phyloP scores from a whole-genome alignment of 1,140 invertebrate species.

The Pseudobourletiella spinata region DNA sequence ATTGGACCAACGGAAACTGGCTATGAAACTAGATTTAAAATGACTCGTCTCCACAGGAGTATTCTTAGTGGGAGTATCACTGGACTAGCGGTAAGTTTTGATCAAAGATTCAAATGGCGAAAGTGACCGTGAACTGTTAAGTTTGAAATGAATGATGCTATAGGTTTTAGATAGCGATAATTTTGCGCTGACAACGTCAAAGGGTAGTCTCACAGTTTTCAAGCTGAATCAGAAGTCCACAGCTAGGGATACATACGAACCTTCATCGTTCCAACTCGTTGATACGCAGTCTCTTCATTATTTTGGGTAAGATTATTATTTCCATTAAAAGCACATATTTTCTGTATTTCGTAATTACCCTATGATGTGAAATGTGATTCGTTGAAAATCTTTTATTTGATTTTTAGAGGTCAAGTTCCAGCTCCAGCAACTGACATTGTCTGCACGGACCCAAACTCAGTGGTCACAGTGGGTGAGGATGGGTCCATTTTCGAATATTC shows the following conservation, averaged over 20 bases:
- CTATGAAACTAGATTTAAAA: neutral
- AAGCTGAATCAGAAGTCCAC: neutral
- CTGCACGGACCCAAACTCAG: constrained; percentile 1
- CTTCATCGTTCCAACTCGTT: neutral
- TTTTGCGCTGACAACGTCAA: constrained; percentile 7
- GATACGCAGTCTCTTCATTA: neutral
- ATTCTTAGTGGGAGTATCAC: neutral
- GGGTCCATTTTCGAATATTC: constrained; percentile 28
- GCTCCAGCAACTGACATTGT: constrained; percentile 21
- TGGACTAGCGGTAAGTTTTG: constrained; percentile 10
- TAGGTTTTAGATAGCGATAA: constrained; percentile 5
- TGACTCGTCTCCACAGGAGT: neutral
- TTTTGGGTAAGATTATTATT: neutral
- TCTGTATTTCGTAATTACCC: too few species aligned
- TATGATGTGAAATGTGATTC: too few species aligned
- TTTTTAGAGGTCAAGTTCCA: neutral
- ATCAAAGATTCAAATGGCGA: neutral
- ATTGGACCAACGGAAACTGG: constrained; percentile 4
- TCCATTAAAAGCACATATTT: too few species aligned
- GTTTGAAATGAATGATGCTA: neutral
- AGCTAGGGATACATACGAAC: neutral
- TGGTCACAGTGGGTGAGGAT: constrained; percentile 30
- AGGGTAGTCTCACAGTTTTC: neutral
- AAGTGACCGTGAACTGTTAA: neutral
- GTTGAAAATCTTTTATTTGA: neutral